A percentile compares a stretch with the other conserved stretches of the same genome.
Evolutionary conservation across 2,797 vertebrate genomes (phyloP).

Genomic region (Hipposideros larvatus): DNA sequence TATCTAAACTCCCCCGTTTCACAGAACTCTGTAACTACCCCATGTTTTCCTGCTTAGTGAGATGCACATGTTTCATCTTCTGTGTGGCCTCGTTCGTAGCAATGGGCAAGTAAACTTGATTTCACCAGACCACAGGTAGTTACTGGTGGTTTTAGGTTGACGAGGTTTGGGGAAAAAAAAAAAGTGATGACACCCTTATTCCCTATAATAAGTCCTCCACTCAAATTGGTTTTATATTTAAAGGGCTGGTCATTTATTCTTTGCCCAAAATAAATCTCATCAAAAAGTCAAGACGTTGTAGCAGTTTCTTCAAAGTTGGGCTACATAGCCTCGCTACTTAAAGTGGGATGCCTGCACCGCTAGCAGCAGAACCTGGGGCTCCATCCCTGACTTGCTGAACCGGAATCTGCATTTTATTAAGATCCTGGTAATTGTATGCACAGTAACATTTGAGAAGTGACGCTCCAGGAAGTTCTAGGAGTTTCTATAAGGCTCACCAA

Average conservation of each 20-base stretch:
- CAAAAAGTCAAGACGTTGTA: neutral
- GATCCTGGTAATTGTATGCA: neutral
- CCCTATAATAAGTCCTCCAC: neutral
- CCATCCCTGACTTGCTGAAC: neutral
- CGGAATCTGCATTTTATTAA: neutral
- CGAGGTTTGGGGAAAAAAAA: neutral
- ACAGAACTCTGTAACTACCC: neutral
- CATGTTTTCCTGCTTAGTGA: neutral
- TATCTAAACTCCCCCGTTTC: neutral
- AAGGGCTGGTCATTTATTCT: neutral
- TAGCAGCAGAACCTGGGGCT: neutral
- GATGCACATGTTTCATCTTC: neutral
- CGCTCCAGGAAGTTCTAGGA: neutral
- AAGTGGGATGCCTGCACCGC: neutral
- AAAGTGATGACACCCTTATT: neutral
- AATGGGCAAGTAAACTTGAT: neutral
- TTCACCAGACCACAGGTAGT: neutral
- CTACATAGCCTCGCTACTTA: neutral
- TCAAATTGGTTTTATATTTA: neutral
- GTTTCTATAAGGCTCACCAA: neutral
- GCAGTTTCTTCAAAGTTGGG: neutral
- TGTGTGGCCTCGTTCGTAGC: neutral
- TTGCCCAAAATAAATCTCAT: neutral
- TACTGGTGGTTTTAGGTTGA: neutral
- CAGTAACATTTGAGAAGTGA: neutral